Conservation (phyloP, 30 jellyfish, hydroid and myxozoan genomes). For the Chrysaora quinquecirrha region DNA sequence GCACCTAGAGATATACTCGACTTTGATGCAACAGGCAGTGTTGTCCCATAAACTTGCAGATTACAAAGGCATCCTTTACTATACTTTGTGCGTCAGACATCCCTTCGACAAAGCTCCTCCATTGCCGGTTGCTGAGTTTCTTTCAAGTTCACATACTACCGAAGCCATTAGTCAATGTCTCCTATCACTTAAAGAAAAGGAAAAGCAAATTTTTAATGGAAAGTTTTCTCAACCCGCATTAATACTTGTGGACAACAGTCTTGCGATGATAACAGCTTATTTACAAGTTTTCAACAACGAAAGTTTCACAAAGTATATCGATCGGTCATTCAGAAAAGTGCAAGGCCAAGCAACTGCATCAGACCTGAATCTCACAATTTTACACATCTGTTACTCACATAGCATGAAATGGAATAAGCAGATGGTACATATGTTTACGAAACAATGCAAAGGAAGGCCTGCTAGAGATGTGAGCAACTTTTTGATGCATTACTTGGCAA, state of each 20-base stretch:
- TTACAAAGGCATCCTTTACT: background rate
- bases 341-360: background rate
- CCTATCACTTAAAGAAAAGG: background rate
- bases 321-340: background rate
- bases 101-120: slow-evolving; percentile 2
- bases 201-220: background rate
- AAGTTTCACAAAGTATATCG: background rate
- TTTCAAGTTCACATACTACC: background rate
- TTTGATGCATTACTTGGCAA: slow-evolving; percentile 13
- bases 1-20: background rate
- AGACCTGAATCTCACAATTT: background rate
- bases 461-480: background rate
- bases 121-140: background rate
- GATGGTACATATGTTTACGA: background rate
- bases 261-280: background rate
- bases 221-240: background rate
- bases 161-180: background rate
- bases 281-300: background rate
- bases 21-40: background rate
- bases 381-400: slow-evolving; percentile 2
- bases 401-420: background rate
- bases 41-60: background rate
- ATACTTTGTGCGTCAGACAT: background rate
- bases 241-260: background rate
- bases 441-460: background rate